phyloP scores from a whole-genome alignment of 2,113 vertebrate genomes.

The Nansenia antarctica region DNA sequence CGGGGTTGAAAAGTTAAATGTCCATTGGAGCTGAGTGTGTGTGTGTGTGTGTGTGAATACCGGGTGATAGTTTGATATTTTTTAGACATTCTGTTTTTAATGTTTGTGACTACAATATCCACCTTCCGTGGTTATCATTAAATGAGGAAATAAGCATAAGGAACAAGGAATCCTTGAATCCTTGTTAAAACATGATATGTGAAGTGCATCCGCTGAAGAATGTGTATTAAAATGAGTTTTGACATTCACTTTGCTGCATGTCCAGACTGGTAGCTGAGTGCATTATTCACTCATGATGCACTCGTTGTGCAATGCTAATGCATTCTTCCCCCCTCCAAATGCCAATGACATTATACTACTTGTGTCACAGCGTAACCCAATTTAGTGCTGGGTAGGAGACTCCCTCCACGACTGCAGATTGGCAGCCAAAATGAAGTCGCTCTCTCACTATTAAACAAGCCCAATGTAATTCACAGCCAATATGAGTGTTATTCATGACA shows the following conservation, averaged over 20 bases:
- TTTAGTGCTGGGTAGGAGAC: constrained; percentile 44
- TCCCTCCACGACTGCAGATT: constrained; percentile 13
- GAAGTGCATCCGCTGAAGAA: constrained; percentile 85
- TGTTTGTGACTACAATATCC: not conserved
- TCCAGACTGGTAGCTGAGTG: constrained; percentile 84
- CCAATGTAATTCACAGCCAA: constrained; percentile 1
- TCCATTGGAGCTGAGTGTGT: not conserved
- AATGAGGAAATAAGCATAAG: not conserved
- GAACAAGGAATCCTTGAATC: constrained; percentile 59
- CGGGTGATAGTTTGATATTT: not conserved
- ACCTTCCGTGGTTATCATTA: not conserved
- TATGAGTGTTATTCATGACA: constrained; percentile 14
- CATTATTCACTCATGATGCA: constrained; percentile 90
- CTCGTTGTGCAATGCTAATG: constrained; percentile 83
- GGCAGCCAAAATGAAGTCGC: constrained; percentile 45
- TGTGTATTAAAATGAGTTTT: constrained; percentile 86
- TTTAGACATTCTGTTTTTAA: not conserved
- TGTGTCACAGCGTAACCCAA: constrained; percentile 60
- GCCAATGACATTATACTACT: constrained; percentile 59
- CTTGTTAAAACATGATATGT: constrained; percentile 76
- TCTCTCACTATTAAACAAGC: constrained; percentile 18
- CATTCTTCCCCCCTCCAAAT: constrained; percentile 62
- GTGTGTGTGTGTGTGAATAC: not conserved
- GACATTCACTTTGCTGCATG: constrained; percentile 92
- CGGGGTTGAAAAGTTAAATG: too few species aligned